A percentile compares a stretch with the other conserved stretches of the same genome.
Evolutionary conservation across 64 coral and sea anemone species (phyloP).

Genomic region (Stichodactyla helianthus): DNA sequence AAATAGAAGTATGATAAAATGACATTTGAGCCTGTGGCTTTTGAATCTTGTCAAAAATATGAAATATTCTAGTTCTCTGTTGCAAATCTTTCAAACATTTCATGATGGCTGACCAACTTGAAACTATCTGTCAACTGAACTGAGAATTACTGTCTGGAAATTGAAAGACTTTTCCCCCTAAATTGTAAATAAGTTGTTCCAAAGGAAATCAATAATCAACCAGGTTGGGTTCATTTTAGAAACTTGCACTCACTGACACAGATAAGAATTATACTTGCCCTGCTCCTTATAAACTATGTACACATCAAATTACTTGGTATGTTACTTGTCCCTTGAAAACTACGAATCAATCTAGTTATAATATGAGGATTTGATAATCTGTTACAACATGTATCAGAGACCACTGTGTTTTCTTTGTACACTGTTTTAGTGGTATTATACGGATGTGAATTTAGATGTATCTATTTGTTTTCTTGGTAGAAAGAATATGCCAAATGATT

Average conservation of each 20-base stretch:
- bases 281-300: not conserved
- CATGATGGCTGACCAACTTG: not conserved
- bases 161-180: no score
- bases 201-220: not conserved
- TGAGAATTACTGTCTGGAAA: no score
- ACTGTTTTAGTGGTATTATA: not conserved
- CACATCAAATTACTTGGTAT: not conserved
- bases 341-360: not conserved
- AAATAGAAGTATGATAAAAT: not conserved
- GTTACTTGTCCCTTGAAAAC: not conserved
- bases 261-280: not conserved
- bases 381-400: not conserved
- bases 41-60: no score
- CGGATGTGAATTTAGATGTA: constrained; percentile 3
- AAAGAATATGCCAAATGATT: constrained; percentile 19
- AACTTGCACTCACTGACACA: not conserved
- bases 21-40: not conserved
- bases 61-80: not conserved
- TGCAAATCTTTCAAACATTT: not conserved
- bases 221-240: not conserved
- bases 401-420: constrained; percentile 3
- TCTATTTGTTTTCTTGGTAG: not conserved
- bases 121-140: not conserved
- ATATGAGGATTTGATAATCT: not conserved
- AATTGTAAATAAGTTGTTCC: not conserved